A percentile compares a stretch with the other conserved stretches of the same genome.
Conservation (phyloP, 2,113 vertebrate genomes). For the Myodes glareolus region DNA sequence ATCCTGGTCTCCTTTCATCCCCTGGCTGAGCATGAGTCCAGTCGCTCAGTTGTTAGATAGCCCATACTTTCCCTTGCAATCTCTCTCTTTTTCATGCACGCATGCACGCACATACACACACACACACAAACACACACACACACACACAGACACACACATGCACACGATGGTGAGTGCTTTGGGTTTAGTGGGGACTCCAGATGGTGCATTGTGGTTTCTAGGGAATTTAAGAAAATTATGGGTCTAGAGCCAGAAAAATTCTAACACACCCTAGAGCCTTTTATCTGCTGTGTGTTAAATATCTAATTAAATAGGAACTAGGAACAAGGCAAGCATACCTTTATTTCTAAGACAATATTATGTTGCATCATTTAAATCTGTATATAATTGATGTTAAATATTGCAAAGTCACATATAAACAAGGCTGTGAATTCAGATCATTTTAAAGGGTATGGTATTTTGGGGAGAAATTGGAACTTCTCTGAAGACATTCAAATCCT, state of each 20-base stretch:
- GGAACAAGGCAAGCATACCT: neutral
- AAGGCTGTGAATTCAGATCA: neutral
- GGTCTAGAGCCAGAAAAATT: neutral
- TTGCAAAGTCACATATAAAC: neutral
- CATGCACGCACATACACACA: neutral
- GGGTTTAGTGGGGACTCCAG: neutral
- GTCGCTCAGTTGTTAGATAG: constrained; percentile 19
- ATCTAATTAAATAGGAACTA: constrained; percentile 21
- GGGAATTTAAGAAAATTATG: neutral
- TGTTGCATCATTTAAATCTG: neutral
- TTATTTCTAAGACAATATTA: constrained; percentile 44
- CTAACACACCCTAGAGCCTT: neutral
- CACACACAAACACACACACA: fast-evolving
- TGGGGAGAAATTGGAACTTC: neutral
- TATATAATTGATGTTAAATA: neutral
- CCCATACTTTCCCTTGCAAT: neutral
- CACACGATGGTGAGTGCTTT: neutral
- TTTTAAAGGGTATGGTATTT: constrained; percentile 2
- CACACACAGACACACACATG: neutral
- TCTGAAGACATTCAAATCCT: constrained; percentile 9
- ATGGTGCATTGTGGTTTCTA: constrained; percentile 11
- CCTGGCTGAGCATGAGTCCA: neutral
- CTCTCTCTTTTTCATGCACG: no score
- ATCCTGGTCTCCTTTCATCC: constrained; percentile 59
- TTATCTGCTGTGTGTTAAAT: neutral